phyloP scores from a whole-genome alignment of 2,888 invertebrate species.

The Frankliniella intonsa region DNA sequence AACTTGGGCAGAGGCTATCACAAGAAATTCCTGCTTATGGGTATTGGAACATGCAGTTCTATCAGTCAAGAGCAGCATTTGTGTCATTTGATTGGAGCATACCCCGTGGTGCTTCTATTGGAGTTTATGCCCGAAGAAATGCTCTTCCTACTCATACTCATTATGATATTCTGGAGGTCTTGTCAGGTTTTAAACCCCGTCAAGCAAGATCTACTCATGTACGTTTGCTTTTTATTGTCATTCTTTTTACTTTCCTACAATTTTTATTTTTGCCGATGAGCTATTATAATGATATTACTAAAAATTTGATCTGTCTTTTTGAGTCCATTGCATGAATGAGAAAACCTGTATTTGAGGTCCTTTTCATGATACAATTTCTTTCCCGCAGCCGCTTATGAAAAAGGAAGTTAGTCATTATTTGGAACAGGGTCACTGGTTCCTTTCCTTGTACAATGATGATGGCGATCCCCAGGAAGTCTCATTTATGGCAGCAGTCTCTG shows the following conservation, averaged over 20 bases:
- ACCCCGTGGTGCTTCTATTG: conserved; percentile 86
- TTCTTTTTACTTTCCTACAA: conserved; percentile 21
- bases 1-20: conserved; percentile 78
- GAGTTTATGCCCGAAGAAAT: conserved; percentile 89
- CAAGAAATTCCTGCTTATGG: conserved; percentile 89
- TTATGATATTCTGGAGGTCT: conserved; percentile 90
- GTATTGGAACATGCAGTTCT: conserved; percentile 97
- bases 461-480: conserved; percentile 84
- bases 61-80: conserved; percentile 88
- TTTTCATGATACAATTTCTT: conserved; percentile 26
- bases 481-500: conserved; percentile 76
- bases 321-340: too few relatives aligned
- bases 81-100: conserved; percentile 93
- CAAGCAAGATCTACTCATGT: conserved; percentile 81
- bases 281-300: too few relatives aligned
- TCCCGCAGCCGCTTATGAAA: conserved; percentile 70
- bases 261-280: conserved; percentile 23
- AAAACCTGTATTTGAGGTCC: conserved; percentile 30
- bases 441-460: conserved; percentile 93
- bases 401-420: conserved; percentile 92
- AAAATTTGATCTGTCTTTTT: too few relatives aligned
- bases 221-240: conserved; percentile 43
- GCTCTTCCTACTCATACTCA: conserved; percentile 94
- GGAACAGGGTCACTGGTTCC: conserved; percentile 95
- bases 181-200: conserved; percentile 83